Evolutionary conservation across 2,113 vertebrate genomes (phyloP), one percentile per base, ranked within the genome.

Genomic region (Zootoca vivipara): DNA sequence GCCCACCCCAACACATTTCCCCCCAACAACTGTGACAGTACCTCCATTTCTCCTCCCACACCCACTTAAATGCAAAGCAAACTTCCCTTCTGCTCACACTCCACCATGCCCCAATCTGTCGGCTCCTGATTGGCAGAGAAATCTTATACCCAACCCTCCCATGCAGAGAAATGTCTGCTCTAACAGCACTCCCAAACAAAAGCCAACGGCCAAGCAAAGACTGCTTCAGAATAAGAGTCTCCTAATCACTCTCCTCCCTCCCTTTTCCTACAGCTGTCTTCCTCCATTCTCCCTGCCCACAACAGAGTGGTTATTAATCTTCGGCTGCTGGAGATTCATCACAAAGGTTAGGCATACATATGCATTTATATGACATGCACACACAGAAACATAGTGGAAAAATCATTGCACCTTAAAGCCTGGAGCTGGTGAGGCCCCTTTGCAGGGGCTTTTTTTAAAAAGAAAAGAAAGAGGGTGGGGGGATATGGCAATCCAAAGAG

Each of bases 141-240:
- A 96, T 82, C 92, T 93, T 94, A 96, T 93, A 92, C 93, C 94
- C 96, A 89, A 38, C 96, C 97, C 97, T 95, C 96, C 95, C 94
- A 75, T 92, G 93, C 94, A 91, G 92, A 94, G 96, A 91, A 96
- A 95, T 96, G 96, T 95, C 97, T 95, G 96, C 96, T 95, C 94
- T 91, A 94, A 93, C 96, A 94, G 96, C 96, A 96, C 95, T 95
- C 94, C 95, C 96, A 97, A 62, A 97, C 97, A 97, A 97, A 96
- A 96, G 96, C 95, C 95, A 96, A 95, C 94, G 91, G 94, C 96
- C 94, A 95, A 93, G 95, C 95, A 81, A 91, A 72, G 77, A 78
- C 94, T 88, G 94, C 90, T 95, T 97, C 96, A 97, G 89, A 96
- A 96, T 96, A 96, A 96, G 87, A 97, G 96, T 96, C 96, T 95